Percentiles rank a stretch among this genome's conserved stretches.
Conservation (phyloP, 1,140 invertebrate genomes). For the Tyrophagus putrescentiae region DNA sequence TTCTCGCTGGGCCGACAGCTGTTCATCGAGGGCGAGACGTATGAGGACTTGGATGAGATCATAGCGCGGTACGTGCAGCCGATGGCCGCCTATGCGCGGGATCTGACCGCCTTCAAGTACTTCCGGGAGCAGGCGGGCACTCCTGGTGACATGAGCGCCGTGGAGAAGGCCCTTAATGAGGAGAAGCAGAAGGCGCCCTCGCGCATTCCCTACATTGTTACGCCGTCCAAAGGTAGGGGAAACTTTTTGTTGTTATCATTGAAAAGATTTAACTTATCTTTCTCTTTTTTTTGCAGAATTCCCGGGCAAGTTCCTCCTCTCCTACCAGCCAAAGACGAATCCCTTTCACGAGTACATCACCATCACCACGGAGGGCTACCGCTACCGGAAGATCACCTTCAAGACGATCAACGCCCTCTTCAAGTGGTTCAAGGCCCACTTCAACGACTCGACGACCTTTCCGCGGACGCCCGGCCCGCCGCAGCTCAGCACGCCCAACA, state of each 20-base stretch:
- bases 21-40: slow-evolving; percentile 59
- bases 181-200: slow-evolving; percentile 68
- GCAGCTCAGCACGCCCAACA: slow-evolving; percentile 44
- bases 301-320: slow-evolving; percentile 87
- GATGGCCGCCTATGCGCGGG: slow-evolving; percentile 79
- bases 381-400: slow-evolving; percentile 75
- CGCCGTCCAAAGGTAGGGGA: slow-evolving; percentile 46
- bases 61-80: slow-evolving; percentile 88
- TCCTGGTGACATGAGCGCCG: slow-evolving; percentile 55
- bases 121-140: slow-evolving; percentile 27
- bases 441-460: slow-evolving; percentile 48
- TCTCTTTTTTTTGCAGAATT: slow-evolving; percentile 40
- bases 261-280: neutral
- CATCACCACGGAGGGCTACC: slow-evolving; percentile 77
- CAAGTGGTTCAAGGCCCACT: slow-evolving; percentile 96
- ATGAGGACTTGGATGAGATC: slow-evolving; percentile 98
- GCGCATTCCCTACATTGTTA: slow-evolving; percentile 81
- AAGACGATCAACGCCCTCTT: slow-evolving; percentile 64
- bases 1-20: slow-evolving; percentile 82
- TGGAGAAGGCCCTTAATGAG: slow-evolving; percentile 68
- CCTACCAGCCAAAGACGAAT: slow-evolving; percentile 57
- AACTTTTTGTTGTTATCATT: neutral
- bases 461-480: slow-evolving; percentile 41
- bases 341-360: slow-evolving; percentile 80
- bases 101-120: slow-evolving; percentile 69